Percentiles rank a stretch among this genome's conserved stretches.
Evolutionary conservation across 2,113 vertebrate species (phyloP).

Genomic region (Mystacornis crossleyi): DNA sequence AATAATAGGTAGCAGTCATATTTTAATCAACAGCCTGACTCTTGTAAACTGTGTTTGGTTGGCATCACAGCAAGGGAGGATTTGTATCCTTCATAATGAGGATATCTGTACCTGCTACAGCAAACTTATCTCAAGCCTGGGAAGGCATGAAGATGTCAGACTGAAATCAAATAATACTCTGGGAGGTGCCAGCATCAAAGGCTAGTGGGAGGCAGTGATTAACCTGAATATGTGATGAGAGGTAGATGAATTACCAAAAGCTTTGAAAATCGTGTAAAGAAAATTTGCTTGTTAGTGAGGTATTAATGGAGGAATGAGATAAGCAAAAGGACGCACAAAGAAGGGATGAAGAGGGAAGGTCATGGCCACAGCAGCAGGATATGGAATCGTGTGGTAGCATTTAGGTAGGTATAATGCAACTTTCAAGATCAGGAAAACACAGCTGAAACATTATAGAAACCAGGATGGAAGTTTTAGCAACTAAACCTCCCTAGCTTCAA

Average conservation of each 20-base stretch:
- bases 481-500: not conserved
- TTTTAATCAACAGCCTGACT: slow-evolving; percentile 7
- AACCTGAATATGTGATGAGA: slow-evolving; percentile 8
- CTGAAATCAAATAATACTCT: not conserved
- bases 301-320: not conserved
- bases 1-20: not conserved
- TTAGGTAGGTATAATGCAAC: not conserved
- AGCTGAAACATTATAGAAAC: not conserved
- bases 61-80: not conserved
- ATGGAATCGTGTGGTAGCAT: not conserved
- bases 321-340: not conserved
- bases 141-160: not conserved
- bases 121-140: not conserved
- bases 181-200: not conserved
- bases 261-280: slow-evolving; percentile 7
- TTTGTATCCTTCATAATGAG: slow-evolving; percentile 18
- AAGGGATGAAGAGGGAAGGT: not conserved
- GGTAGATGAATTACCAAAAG: not conserved
- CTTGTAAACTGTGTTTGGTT: not conserved
- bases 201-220: slow-evolving; percentile 8
- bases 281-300: not conserved
- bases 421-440: not conserved
- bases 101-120: not conserved
- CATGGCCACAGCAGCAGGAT: not conserved
- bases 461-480: not conserved